Base-by-base conservation (phyloP, 2,888 invertebrate species). In the Plagiodera versicolora region DNA sequence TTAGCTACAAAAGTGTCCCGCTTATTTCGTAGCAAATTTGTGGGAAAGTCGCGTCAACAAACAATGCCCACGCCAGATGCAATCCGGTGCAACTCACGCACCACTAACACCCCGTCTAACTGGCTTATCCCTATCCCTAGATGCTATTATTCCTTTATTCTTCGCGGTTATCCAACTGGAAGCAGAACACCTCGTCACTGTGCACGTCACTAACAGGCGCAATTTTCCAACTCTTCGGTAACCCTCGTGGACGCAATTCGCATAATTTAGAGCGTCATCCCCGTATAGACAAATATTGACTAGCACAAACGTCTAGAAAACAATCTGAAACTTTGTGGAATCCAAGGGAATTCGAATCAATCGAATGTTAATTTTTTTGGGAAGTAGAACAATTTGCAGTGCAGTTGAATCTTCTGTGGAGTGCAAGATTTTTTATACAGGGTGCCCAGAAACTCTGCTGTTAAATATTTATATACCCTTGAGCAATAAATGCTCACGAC, bases 111-210 rank as follows among this genome's bases (percentile, higher is more conserved):
- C 62, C 67, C 65, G 62, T 63, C 69, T 75, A 77, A 77, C 75
- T 77, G 74, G 77, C 77, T 77, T 77, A 78, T 74, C 76, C 77
- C 77, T 73, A 76, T 76, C 75, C 76, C 75, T 70, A 68, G 72
- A 74, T 74, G 74, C 77, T 78, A 79, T 79, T 80, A 79, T 71
- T 73, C 70, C 64, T 71, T 74, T 77, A 81, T 81, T 81, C 80
- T 81, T 80, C 72, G 72, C 70, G 76, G 64, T 72, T 75, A 80
- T 77, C 79, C 79, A 78, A 77, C 75, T 75, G 81, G 78, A 80
- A 80, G 79, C 75, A 75, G 75, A 77, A 79, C 79, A 79, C 78
- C 79, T 79, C 77, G 75, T 77, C 77, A 75, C 72, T 72, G 74
- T 68, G 72, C 75, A 14, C 14, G 76, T 77, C 77, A 75, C 66